These are phyloP conservation scores for Caenorhabditis sp. DNA, from an alignment of 2,888 invertebrate genomes.

Conservation along the genomic window DNA sequence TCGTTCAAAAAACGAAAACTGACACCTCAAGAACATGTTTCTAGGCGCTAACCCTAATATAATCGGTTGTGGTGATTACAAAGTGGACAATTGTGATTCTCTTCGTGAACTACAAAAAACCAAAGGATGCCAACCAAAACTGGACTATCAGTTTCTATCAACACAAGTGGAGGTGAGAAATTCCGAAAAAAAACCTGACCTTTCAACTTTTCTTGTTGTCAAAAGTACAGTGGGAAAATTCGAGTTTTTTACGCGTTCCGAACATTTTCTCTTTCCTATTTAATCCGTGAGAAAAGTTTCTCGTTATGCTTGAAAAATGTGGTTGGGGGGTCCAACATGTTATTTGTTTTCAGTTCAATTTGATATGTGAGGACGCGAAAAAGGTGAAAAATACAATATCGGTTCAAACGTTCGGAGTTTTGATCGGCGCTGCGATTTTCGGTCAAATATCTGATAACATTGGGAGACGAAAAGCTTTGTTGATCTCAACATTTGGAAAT, in stretches of 20 bases:
- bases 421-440: slow-evolving; percentile 58
- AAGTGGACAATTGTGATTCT: slow-evolving; percentile 18
- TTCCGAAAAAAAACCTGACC: no score
- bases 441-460: slow-evolving; percentile 59
- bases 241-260: no score
- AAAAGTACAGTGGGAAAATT: no score
- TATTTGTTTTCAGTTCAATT: slow-evolving; percentile 45
- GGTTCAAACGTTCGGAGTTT: slow-evolving; percentile 58
- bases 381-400: slow-evolving; percentile 53
- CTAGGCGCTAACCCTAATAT: slow-evolving; percentile 31
- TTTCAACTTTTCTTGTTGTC: no score
- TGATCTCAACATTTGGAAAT: slow-evolving; percentile 29
- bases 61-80: slow-evolving; percentile 14
- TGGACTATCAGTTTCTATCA: slow-evolving; percentile 39
- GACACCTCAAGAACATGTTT: no score
- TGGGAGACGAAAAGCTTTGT: slow-evolving; percentile 46
- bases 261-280: no score
- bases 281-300: no score
- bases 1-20: no score
- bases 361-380: slow-evolving; percentile 44
- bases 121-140: slow-evolving; percentile 20
- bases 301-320: no score
- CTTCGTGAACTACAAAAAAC: slow-evolving; percentile 9
- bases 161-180: slow-evolving; percentile 38
- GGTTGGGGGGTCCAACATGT: no score